phyloP scores from a whole-genome alignment of 2,888 invertebrate genomes.

The Diaperis boleti region DNA sequence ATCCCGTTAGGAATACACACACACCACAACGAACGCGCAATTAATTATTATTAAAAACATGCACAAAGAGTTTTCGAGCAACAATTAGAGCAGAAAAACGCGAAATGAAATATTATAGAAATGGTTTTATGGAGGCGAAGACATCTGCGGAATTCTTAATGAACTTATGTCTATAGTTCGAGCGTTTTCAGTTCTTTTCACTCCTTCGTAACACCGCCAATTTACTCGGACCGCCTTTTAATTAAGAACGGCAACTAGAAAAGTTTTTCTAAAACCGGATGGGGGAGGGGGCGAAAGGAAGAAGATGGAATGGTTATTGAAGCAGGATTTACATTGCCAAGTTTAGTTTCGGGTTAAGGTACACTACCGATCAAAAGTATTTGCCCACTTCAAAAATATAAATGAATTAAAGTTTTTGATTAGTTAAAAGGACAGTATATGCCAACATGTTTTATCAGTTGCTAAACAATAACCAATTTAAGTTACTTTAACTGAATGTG shows the following conservation, averaged over 20 bases:
- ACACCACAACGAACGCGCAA: neutral
- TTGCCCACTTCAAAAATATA: too few relatives aligned
- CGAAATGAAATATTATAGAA: slow-evolving; percentile 40
- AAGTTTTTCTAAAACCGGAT: slow-evolving; percentile 24
- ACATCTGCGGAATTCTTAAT: slow-evolving; percentile 43
- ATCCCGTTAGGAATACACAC: slow-evolving; percentile 13
- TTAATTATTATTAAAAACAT: slow-evolving; percentile 26
- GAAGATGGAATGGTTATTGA: too few relatives aligned
- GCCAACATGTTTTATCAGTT: too few relatives aligned
- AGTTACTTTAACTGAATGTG: too few relatives aligned
- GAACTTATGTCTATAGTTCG: slow-evolving; percentile 41
- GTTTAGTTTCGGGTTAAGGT: too few relatives aligned
- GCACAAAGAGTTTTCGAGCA: slow-evolving; percentile 31
- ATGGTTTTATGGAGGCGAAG: slow-evolving; percentile 39
- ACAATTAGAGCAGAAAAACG: slow-evolving; percentile 38
- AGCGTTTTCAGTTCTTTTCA: slow-evolving; percentile 45
- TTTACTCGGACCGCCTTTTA: slow-evolving; percentile 46
- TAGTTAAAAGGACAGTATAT: too few relatives aligned
- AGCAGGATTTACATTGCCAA: neutral
- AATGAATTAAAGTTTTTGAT: too few relatives aligned
- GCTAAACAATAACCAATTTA: too few relatives aligned
- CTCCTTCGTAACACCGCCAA: slow-evolving; percentile 42
- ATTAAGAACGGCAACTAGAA: slow-evolving; percentile 47
- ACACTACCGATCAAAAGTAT: too few relatives aligned
- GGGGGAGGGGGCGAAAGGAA: too few relatives aligned